A percentile compares a stretch with the other conserved stretches of the same genome.
phyloP scores from a whole-genome alignment of 2,797 vertebrate species.

The Florisuga fusca region DNA sequence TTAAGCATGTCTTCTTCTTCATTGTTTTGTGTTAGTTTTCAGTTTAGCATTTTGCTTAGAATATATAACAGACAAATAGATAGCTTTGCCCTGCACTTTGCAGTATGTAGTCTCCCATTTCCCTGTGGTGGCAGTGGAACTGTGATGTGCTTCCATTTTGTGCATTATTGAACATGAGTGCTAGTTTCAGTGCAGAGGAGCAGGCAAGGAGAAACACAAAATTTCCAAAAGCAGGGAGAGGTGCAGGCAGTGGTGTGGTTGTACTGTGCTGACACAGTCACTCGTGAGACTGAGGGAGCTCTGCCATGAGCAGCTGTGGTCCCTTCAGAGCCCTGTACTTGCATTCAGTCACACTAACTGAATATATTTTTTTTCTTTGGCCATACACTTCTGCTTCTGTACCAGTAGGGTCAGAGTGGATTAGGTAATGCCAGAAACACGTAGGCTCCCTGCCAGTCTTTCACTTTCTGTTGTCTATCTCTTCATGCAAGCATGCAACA shows the following conservation, averaged over 20 bases:
- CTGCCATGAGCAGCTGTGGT: neutral
- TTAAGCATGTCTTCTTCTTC: neutral
- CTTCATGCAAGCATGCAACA: neutral
- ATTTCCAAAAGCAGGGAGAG: neutral
- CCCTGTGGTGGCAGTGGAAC: neutral
- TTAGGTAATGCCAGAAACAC: neutral
- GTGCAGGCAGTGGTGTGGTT: neutral
- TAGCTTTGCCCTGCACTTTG: neutral
- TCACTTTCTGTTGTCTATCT: neutral
- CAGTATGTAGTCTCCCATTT: rapidly evolving
- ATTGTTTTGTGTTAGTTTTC: neutral
- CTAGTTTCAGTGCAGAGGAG: neutral
- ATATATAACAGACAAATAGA: neutral
- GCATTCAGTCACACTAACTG: neutral
- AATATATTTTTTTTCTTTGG: neutral
- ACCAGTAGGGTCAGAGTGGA: neutral
- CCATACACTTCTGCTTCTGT: neutral
- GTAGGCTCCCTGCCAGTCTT: neutral
- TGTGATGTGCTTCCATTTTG: neutral
- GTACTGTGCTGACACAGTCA: neutral
- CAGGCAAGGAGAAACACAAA: neutral
- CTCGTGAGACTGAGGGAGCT: neutral
- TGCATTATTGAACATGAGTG: neutral
- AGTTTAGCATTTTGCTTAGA: neutral
- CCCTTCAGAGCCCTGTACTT: neutral